A percentile compares a stretch with the other conserved stretches of the same genome.
These are phyloP conservation scores for Chrysopa pallens DNA, from an alignment of 1,140 invertebrate genomes.

Conservation along the genomic window DNA sequence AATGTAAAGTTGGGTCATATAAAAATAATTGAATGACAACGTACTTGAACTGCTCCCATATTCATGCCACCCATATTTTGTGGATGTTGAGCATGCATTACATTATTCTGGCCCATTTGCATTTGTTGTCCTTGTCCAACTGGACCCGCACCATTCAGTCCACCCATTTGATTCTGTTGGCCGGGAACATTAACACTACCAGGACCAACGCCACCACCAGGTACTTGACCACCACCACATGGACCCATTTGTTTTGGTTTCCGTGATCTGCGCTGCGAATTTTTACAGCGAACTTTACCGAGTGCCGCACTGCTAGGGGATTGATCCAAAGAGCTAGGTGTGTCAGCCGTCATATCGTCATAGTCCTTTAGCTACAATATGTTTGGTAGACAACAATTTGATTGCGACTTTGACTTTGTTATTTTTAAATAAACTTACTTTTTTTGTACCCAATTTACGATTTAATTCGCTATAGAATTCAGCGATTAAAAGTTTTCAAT, in stretches of 20 bases:
- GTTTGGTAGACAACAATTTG: constrained; percentile 18
- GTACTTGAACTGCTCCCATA: no score
- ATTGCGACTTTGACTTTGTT: constrained; percentile 1
- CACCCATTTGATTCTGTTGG: background rate
- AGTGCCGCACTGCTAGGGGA: constrained; percentile 26
- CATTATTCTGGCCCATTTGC: no score
- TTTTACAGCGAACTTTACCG: constrained; percentile 24
- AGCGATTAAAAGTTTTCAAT: no score
- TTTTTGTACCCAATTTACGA: no score
- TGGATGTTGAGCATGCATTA: no score
- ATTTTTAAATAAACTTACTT: no score
- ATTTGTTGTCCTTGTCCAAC: no score
- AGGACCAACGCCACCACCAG: constrained; percentile 3
- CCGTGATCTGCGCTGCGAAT: constrained; percentile 21
- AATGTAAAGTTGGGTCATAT: no score
- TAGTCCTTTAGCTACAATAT: constrained; percentile 26
- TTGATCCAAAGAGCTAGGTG: constrained; percentile 34
- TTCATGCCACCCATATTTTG: no score
- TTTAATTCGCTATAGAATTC: no score
- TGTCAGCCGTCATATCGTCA: constrained; percentile 31
- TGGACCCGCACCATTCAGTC: background rate
- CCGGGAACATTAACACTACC: constrained; percentile 17
- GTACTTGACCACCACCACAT: constrained; percentile 12
- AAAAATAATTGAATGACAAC: no score
- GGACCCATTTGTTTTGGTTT: constrained; percentile 19